Evolutionary conservation across 1,140 invertebrate genomes (phyloP), one percentile per base, ranked within the genome.

Genomic region (Panonychus citri): DNA sequence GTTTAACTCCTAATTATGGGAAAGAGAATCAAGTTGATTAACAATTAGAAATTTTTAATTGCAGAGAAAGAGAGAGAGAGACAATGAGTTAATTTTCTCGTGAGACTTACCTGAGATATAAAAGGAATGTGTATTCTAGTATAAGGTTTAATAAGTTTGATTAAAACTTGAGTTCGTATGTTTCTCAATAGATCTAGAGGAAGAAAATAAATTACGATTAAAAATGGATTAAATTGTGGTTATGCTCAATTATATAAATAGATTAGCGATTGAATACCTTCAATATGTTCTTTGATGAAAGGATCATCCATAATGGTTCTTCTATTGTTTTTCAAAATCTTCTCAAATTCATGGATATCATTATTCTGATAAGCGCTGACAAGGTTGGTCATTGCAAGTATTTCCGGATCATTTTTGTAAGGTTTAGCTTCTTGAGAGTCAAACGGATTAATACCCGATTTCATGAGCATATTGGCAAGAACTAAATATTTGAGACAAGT

Each of bases 391-490:
- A 99, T 98, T 1, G 94, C 94, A 56, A 98, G 73, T 65, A 99
- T 97, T 75, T 99, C 94, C 5, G 91, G 88, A 74, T 99, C 93
- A 70, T 97, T 97, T 73, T 96, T 96, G 66, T 98, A 98, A 0
- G 95, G 91, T 69, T 98, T 99, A 0, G 94, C 94, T 76, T 99
- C 95, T 77, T 99, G 94, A 1, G 90, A 96, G 73, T 99, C 94
- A 71, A 99, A 98, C 5, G 95, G 95, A 75, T 99, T 99, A 56
- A 99, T 99, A 24, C 88, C 91, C n/a, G 93, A 65, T 54, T 73
- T 70, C 71, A 76, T 76, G 48, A 77, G 66, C 95, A 99, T 99
- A 70, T 96, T 98, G 8, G 95, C 93, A 64, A 99, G 69, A 37
- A 98, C 94, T 59, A 99, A 76, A 73, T 99, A 99, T 71, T 99